These are phyloP conservation scores for Thaleichthys pacificus DNA, from an alignment of 2,797 vertebrate species.

Conservation along the genomic window DNA sequence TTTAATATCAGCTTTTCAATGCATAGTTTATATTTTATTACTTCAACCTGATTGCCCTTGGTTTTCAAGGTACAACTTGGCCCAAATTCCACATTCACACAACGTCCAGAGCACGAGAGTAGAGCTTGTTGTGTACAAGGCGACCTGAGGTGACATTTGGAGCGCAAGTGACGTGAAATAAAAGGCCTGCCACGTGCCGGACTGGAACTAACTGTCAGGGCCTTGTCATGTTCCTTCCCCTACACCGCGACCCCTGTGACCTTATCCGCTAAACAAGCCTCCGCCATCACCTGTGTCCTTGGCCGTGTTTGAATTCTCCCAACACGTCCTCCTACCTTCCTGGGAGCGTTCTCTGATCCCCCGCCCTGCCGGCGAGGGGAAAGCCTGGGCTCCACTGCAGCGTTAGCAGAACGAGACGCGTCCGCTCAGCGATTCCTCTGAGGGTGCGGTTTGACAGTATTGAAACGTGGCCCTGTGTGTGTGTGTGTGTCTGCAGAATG, in stretches of 20 bases:
- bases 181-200: conserved; percentile 47
- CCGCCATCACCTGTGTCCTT: background rate
- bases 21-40: too few relatives aligned
- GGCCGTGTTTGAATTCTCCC: background rate
- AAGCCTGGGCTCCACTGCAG: too few relatives aligned
- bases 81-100: background rate
- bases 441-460: too few relatives aligned
- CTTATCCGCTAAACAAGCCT: background rate
- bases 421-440: background rate
- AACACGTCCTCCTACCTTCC: background rate
- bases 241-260: conserved; percentile 39
- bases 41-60: background rate
- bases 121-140: conserved; percentile 44
- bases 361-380: too few relatives aligned
- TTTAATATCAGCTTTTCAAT: too few relatives aligned
- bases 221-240: conserved; percentile 53
- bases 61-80: background rate
- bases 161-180: conserved; percentile 50
- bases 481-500: conserved; percentile 62
- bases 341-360: background rate
- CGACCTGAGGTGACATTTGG: conserved; percentile 50
- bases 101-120: background rate
- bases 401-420: too few relatives aligned
- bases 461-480: too few relatives aligned
- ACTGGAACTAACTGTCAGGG: conserved; percentile 57